phyloP scores from a whole-genome alignment of 2,113 vertebrate species.

The Prionailurus viverrinus region DNA sequence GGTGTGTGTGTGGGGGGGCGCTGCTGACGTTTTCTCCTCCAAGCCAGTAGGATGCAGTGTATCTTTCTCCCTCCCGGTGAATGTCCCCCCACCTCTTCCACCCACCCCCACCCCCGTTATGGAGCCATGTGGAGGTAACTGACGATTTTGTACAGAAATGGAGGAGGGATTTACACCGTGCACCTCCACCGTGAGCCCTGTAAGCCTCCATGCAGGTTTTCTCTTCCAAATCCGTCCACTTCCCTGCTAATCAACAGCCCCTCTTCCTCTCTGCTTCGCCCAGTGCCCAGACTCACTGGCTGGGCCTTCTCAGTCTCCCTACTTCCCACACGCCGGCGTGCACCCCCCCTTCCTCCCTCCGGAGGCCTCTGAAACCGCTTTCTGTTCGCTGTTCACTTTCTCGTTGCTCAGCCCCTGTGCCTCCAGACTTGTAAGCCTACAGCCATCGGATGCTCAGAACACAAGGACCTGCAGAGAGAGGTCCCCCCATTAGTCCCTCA shows the following conservation, averaged over 20 bases:
- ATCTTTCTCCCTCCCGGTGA: not conserved
- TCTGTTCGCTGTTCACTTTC: not conserved
- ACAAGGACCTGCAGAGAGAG: not conserved
- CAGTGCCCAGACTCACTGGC: not conserved
- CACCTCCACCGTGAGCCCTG: not conserved
- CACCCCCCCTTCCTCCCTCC: not conserved
- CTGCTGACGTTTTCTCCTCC: not conserved
- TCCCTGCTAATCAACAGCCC: not conserved
- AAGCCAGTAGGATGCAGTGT: too few species aligned
- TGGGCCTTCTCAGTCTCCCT: not conserved
- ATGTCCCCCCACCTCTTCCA: not conserved
- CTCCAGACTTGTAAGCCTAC: not conserved
- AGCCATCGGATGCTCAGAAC: not conserved
- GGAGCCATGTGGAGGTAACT: not conserved
- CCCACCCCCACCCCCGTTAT: accelerated
- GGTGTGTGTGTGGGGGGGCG: accelerated
- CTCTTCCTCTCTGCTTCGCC: not conserved
- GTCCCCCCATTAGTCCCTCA: not conserved
- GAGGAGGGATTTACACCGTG: too few species aligned
- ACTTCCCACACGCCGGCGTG: not conserved
- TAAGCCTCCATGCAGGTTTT: not conserved
- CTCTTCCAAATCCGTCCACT: too few species aligned
- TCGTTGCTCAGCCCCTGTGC: not conserved
- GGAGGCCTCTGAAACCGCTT: not conserved
- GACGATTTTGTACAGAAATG: not conserved